Percentiles rank a stretch among this genome's conserved stretches.
Evolutionary conservation across 2,888 invertebrate genomes (phyloP).

Genomic region (Branchipolynoe longqiensis): DNA sequence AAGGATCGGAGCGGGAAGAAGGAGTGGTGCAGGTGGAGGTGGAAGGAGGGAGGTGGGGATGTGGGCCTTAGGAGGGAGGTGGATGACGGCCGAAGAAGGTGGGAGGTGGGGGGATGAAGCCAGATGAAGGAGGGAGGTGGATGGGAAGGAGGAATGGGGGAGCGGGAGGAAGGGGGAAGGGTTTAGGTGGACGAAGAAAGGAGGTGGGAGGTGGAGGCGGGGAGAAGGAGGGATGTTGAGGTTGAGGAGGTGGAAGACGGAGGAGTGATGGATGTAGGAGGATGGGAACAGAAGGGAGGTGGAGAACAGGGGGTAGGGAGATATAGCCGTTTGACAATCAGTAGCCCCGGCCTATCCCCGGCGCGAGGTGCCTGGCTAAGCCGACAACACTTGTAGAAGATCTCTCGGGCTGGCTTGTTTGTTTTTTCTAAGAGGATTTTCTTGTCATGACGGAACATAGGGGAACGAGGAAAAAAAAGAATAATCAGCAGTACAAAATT

Average conservation of each 20-base stretch:
- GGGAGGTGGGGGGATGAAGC: too few relatives aligned
- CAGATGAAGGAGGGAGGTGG: too few relatives aligned
- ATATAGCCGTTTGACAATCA: background rate
- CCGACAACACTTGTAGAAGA: slow-evolving; percentile 44
- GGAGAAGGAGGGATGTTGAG: background rate
- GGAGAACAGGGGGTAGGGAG: too few relatives aligned
- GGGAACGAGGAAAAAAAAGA: slow-evolving; percentile 28
- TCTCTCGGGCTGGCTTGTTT: too few relatives aligned
- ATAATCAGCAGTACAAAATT: background rate
- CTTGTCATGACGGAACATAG: slow-evolving; percentile 35
- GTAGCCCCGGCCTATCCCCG: background rate
- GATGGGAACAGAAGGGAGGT: too few relatives aligned
- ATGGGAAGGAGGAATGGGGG: background rate
- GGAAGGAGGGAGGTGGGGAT: too few relatives aligned
- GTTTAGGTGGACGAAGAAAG: background rate
- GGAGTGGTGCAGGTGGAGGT: too few relatives aligned
- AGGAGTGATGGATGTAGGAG: too few relatives aligned
- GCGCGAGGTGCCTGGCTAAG: slow-evolving; percentile 10
- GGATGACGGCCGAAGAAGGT: too few relatives aligned
- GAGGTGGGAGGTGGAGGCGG: background rate
- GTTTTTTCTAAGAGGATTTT: slow-evolving; percentile 44
- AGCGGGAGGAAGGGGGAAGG: background rate
- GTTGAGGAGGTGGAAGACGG: background rate
- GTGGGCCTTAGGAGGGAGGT: too few relatives aligned
- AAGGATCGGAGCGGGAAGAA: too few relatives aligned